Percentiles rank a stretch among this genome's conserved stretches.
These are phyloP conservation scores for Polyploca ridens DNA, from an alignment of 2,888 invertebrate genomes.

Conservation along the genomic window DNA sequence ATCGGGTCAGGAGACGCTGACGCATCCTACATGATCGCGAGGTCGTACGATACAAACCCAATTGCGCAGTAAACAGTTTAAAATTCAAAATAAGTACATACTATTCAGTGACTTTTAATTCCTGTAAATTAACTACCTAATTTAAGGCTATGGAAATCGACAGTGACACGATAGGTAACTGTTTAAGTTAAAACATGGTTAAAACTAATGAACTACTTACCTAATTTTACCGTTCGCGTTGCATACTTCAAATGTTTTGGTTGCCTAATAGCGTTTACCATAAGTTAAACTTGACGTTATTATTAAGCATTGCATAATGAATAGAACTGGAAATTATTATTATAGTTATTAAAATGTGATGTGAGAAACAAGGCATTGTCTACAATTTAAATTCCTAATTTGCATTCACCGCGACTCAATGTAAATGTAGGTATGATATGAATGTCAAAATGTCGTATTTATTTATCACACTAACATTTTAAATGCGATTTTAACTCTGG, in stretches of 20 bases:
- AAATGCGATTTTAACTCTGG: too few species aligned
- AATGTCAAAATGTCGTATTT: not conserved
- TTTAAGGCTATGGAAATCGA: constrained; percentile 31
- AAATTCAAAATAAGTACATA: constrained; percentile 39
- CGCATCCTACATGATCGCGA: constrained; percentile 50
- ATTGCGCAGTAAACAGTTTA: constrained; percentile 61
- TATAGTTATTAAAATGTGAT: not conserved
- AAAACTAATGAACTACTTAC: constrained; percentile 41
- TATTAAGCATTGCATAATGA: constrained; percentile 1
- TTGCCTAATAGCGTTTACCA: not conserved
- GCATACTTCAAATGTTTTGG: not conserved
- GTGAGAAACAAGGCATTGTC: not conserved
- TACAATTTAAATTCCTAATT: not conserved
- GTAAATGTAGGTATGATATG: not conserved
- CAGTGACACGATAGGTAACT: constrained; percentile 35
- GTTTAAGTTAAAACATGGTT: constrained; percentile 21
- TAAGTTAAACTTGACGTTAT: not conserved
- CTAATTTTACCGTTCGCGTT: constrained; percentile 34
- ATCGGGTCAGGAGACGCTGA: constrained; percentile 58
- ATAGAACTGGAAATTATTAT: constrained; percentile 5
- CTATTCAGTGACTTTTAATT: constrained; percentile 6
- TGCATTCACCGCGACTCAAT: too few species aligned
- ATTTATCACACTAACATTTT: not conserved
- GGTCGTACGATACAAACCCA: constrained; percentile 56
- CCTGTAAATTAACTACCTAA: constrained; percentile 16